These are phyloP conservation scores for Proctacanthus coquilletti DNA, from an alignment of 1,140 invertebrate species.

Conservation along the genomic window DNA sequence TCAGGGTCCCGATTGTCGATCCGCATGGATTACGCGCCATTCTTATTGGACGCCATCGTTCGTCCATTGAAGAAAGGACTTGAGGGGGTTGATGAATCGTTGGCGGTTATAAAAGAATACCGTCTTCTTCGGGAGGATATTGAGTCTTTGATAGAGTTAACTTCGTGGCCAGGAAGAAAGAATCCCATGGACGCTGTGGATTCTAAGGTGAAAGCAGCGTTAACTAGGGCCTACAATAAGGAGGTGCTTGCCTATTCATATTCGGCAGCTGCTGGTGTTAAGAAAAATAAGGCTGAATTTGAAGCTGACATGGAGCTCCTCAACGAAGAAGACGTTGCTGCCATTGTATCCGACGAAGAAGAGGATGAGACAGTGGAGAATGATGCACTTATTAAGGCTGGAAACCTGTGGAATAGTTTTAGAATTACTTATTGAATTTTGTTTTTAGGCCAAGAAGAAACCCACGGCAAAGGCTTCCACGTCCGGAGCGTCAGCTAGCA, in stretches of 20 bases:
- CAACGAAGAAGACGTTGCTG: conserved; percentile 29
- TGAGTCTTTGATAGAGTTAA: conserved; percentile 71
- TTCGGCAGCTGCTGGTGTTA: conserved; percentile 37
- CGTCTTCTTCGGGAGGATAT: conserved; percentile 80
- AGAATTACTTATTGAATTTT: neutral
- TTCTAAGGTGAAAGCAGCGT: conserved; percentile 79
- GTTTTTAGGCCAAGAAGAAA: conserved; percentile 17
- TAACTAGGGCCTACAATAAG: conserved; percentile 88
- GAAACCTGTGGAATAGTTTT: neutral
- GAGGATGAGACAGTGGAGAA: conserved; percentile 49
- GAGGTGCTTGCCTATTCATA: conserved; percentile 55
- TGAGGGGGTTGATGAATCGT: conserved; percentile 55
- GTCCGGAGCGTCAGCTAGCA: conserved; percentile 7
- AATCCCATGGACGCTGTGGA: conserved; percentile 63
- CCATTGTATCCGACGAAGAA: conserved; percentile 28
- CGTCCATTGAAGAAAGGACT: conserved; percentile 52
- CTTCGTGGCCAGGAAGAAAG: conserved; percentile 62
- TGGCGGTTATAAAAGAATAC: conserved; percentile 69
- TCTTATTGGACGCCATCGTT: conserved; percentile 53
- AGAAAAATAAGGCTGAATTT: conserved; percentile 36
- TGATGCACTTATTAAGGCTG: conserved; percentile 69
- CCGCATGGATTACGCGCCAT: conserved; percentile 66
- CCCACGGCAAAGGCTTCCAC: conserved; percentile 11
- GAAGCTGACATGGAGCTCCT: conserved; percentile 27
- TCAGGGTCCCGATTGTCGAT: conserved; percentile 61